Base-by-base conservation (phyloP, 1,140 invertebrate species). In the Vanessa atalanta region DNA sequence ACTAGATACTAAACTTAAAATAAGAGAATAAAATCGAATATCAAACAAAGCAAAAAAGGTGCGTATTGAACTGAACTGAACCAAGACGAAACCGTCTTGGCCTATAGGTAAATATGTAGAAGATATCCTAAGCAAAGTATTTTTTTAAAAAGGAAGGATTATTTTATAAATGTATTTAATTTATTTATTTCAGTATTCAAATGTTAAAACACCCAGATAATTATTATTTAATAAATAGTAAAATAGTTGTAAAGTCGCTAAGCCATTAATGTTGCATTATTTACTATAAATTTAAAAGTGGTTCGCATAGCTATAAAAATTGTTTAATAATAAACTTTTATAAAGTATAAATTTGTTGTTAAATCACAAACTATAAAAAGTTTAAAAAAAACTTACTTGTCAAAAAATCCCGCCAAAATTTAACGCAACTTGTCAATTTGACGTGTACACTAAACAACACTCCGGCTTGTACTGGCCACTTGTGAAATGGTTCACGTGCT, bases 401-500 rank as follows among this genome's bases (percentile, higher is more conserved):
- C 13, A 47, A 71, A 37, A 70, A 66, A 66, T 47, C 60, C 14
- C 70, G 43, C 47, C 65, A 57, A 48, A 43, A 43, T 15, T 20
- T 3, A 53, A 53, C 8, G 51, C 16, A 68, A 69, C 26, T 68
- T 20, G 31, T 55, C 43, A 37, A 68, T 60, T 11, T 51, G 20
- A 65, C 73, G 80, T 78, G 65, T 70, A 72, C 68, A 76, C 80
- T 20, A 60, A 26, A 55, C 63, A 16, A 57, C 65, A 48, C 65
- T 31, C 70, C 57, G 69, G 37, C 69, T 16, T 47, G 64, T 63
- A 81, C 77, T 81, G 80, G 50, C 12, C 20, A 69, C 65, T 70
- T 68, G 53, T 66, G 65, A 76, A 77, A 76, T 61, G 31, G n/a
- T 51, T 14, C 71, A 31, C 73, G 57, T n/a, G 66, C 69, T 81